Conservation (phyloP, 2,888 invertebrate species). For the Synergus gifuensis region DNA sequence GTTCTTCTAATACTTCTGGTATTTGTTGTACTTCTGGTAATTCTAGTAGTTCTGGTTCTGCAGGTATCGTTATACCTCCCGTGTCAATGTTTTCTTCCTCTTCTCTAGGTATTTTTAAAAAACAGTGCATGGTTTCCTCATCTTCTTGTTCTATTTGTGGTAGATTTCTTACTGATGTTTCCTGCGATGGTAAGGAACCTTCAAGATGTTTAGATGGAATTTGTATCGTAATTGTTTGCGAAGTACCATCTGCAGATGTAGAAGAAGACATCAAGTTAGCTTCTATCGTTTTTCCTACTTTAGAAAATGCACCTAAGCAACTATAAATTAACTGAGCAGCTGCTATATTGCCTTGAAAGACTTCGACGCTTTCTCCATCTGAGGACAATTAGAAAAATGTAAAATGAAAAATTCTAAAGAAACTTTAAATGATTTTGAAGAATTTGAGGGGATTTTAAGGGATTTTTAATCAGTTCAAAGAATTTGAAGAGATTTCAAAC, state of each 20-base stretch:
- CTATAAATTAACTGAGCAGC: constrained; percentile 76
- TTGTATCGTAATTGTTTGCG: constrained; percentile 74
- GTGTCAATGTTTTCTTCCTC: constrained; percentile 79
- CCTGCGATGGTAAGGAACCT: constrained; percentile 66
- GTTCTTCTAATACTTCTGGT: too few species aligned
- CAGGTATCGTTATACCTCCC: constrained; percentile 81
- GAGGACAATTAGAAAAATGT: not conserved
- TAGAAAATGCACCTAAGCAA: constrained; percentile 73
- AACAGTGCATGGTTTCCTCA: constrained; percentile 78
- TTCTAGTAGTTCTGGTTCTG: constrained; percentile 71
- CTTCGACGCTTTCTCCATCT: constrained; percentile 71
- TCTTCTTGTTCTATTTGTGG: constrained; percentile 74
- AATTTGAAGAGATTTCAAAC: too few species aligned
- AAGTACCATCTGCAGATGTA: constrained; percentile 75
- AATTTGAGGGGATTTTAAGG: too few species aligned
- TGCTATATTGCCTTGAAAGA: constrained; percentile 75
- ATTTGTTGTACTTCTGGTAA: too few species aligned
- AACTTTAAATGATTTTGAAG: too few species aligned
- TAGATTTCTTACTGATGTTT: constrained; percentile 56
- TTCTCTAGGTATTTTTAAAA: constrained; percentile 71
- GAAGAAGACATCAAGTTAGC: constrained; percentile 75
- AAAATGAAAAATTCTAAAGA: too few species aligned
- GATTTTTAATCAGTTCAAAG: too few species aligned
- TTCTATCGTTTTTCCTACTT: constrained; percentile 71
- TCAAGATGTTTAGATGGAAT: constrained; percentile 74